Base-by-base conservation (phyloP, 1,140 invertebrate genomes). In the Eupristina koningsbergeri region DNA sequence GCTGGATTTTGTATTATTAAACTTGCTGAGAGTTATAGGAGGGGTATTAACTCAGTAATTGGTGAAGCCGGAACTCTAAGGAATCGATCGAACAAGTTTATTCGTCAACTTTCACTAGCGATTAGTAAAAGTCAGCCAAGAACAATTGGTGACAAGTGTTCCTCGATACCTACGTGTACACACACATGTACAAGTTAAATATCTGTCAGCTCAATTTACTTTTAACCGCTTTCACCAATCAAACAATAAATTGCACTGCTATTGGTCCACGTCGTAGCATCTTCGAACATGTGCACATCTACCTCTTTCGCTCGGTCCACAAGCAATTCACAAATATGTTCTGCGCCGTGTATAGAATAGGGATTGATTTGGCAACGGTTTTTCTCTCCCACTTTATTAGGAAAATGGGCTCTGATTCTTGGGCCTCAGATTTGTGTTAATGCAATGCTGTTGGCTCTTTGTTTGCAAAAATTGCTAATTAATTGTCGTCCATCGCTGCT, bases 241-340 rank as follows among this genome's bases (percentile, higher is more conserved):
- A 53, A 69, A 31, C 45, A 80, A 80, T 80, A 63, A 71, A 64
- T 80, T 53, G 39, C 61, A 26, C 76, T 36, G 22, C 64, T 45
- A 61, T 36, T 71, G 17, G 79, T 31, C 29, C 61, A 19, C 63
- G 77, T 22, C 36, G 13, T 29, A 11, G 67, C 34, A 26, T 19
- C 67, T 3, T 31, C 3, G 15, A 15, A 17, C 29, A 17, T 17
- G 47, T 15, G 29, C 26, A 11, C 26, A 5, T 22, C 17, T 22
- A 5, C 11, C 1, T 47, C 41, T 74, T 41, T 13, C 19, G 19
- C 69, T 71, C 69, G 45, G 26, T 11, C 53, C 53, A 13, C 73
- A 74, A 81, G 19, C 67, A 81, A 81, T 81, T 73, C 73, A 67
- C 67, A 81, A 81, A 81, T 81, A 81, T 67, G 63, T 80, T 71